Evolutionary conservation across 2,888 invertebrate species (phyloP), one percentile per base, ranked within the genome.

Genomic region (Hermaeophaga mercurialis): DNA sequence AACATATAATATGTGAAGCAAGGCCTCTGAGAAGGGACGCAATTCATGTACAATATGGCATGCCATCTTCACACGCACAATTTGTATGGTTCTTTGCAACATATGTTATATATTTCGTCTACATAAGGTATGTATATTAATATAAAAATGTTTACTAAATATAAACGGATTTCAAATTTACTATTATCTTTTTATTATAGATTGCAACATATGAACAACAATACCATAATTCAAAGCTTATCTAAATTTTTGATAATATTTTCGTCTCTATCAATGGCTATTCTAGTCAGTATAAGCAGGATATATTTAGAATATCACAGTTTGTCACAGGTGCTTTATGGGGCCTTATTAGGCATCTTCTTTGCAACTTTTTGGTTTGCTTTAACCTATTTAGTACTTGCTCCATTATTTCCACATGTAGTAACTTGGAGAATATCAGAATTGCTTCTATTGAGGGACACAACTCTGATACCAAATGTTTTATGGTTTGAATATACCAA

Each of bases 401-500:
- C 94, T 54, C 93, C 93, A 46, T 79, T 89, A 63, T 95, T 94
- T 78, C 94, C 94, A 43, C 84, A 88, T 68, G 82, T 95, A 68
- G 91, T 91, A 15, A 85, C 90, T 64, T 88, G 93, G 85, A 89
- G 87, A 79, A 78, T 91, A 65, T 90, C 91, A 55, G 94, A 95
- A 79, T 86, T 91, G 76, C 79, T 94, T 59, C 85, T 95, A 80
- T 80, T 95, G 59, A 83, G 94, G 62, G 95, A 95, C 74, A 92
- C 93, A 31, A 92, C 94, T 1, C 79, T 94, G 55, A 95, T 95
- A 75, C 94, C 94, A 18, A 94, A 95, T 76, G 90, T 95, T 12
- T 76, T 94, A 64, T 94, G 94, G 93, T 95, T 95, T 75, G 94
- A 95, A 76, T 95, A 95, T 76, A 93, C 92, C 18, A 90, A 90